Evolutionary conservation across 2,888 invertebrate genomes (phyloP), one percentile per base, ranked within the genome.

Genomic region (Amblyjoppa fuscipennis): DNA sequence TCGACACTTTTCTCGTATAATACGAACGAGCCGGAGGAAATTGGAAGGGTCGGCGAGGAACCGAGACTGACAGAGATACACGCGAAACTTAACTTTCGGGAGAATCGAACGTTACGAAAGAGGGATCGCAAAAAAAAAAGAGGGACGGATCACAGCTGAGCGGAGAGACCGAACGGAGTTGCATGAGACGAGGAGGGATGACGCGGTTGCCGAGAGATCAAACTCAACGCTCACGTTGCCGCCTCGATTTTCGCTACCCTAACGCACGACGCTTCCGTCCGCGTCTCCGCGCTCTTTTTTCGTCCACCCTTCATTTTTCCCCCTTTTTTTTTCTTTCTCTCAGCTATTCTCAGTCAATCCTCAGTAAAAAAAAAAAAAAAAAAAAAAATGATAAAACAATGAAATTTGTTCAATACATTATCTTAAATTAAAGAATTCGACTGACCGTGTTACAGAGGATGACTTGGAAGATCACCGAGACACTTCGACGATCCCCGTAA

Each of bases 1-100:
- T 75, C 82, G 75, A 82, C 85, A 70, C 85, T 71, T 75, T 85
- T 25, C 56, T 70, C 74, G 59, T 31, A 31, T 68, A 16, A 75
- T 64, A 49, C 74, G 64, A 20, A 61, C 53, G 56, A 53, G 53
- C 38, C 68, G 41, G 68, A 68, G 68, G 41, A 41, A 68, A 68
- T 68, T 38, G 38, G 41, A 68, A 68, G 38, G 68, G 38, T 41
- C 68, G 41, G 11, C 11, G 64, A 38, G 25, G 68, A 68, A 56
- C 38, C 68, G 76, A n/a, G 25, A 61, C 25, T 38, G 61, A n/a
- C 59, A 34, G 34, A 74, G 28, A 16, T 38, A 16, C 45, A 11
- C 61, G 61, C n/a, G 45, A 45, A 34, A 49, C 31, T 64, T 25
- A 59, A 28, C 49, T 75, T 75, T 75, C 49, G 20, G 51, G 38